Percentiles rank a stretch among this genome's conserved stretches.
Conservation (phyloP, 2,113 vertebrate genomes). For the Thunnus maccoyii region DNA sequence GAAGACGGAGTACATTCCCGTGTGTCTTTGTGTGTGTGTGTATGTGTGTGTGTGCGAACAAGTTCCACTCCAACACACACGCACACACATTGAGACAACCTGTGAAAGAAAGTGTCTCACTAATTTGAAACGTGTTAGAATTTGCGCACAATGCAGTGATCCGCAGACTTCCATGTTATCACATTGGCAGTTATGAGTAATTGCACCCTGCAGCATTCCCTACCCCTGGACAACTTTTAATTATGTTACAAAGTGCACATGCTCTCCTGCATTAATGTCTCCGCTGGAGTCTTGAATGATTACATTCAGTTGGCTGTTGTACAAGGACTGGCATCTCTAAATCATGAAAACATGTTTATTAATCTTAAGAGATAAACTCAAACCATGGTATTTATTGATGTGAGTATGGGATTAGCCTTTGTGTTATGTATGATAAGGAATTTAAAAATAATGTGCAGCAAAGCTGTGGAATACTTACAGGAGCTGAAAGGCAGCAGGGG, state of each 20-base stretch:
- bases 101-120: conserved; percentile 46
- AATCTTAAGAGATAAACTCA: conserved; percentile 61
- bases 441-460: conserved; percentile 46
- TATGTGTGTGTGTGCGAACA: neutral
- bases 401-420: conserved; percentile 46
- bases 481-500: conserved; percentile 46
- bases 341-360: conserved; percentile 63
- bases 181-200: conserved; percentile 82
- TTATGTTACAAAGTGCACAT: conserved; percentile 80
- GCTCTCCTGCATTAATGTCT: conserved; percentile 74
- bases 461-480: conserved; percentile 33
- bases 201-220: conserved; percentile 77
- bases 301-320: conserved; percentile 51
- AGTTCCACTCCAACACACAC: neutral
- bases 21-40: neutral
- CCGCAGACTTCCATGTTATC: conserved; percentile 73
- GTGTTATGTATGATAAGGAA: conserved; percentile 54
- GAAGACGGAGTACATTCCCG: neutral
- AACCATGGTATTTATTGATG: conserved; percentile 53
- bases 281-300: conserved; percentile 63
- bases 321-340: conserved; percentile 39
- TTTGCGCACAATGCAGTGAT: conserved; percentile 68
- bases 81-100: conserved; percentile 29
- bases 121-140: conserved; percentile 64
- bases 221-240: conserved; percentile 81